Evolutionary conservation across 2,797 vertebrate species (phyloP), one percentile per base, ranked within the genome.

Genomic region (Tiaroga cobitis): DNA sequence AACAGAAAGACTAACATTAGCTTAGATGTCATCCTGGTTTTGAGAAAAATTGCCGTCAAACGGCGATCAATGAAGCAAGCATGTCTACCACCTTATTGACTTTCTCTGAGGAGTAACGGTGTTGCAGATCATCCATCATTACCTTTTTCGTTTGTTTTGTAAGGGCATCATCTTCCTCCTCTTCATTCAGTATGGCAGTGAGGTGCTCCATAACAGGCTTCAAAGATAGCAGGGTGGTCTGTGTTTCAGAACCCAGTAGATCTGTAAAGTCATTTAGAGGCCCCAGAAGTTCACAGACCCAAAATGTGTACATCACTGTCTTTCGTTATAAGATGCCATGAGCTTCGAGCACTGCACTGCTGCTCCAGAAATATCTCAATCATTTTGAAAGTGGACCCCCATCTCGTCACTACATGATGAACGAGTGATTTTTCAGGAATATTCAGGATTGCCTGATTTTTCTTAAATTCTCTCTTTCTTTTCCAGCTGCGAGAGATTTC

Each of bases 401-500:
- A 78, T 75, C 73, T 46, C 11, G 41, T 68, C n/a, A 84, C 63
- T n/a, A 65, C 59, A 26, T 84, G 61, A 78, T 69, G 29, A 34
- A 56, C 79, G 9, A 79, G 34, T 69, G 43, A 79, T 49, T 79
- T 68, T 61, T 65, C 24, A 32, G 39, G 83, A 74, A 59, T 29
- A 21, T 56, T 49, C 63, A 79, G 65, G 34, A 49, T 32, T 65
- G 24, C 56, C 11, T 84, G 75, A 65, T 84, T 78, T 4, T 46
- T 43, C 41, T 29, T 77, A 11, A 84, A 59, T 61, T 68, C 32
- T 69, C 70, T 84, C 74, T 79, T 70, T 75, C 32, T 79, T 65
- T 70, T 59, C 83, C 41, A 79, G 65, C 63, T 85, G 32, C 18
- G 46, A 51, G 63, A 85, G 65, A 72, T 70, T 37, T 63, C 32